These are phyloP conservation scores for Gallirallus australis DNA, from an alignment of 2,797 vertebrate species.

Conservation along the genomic window DNA sequence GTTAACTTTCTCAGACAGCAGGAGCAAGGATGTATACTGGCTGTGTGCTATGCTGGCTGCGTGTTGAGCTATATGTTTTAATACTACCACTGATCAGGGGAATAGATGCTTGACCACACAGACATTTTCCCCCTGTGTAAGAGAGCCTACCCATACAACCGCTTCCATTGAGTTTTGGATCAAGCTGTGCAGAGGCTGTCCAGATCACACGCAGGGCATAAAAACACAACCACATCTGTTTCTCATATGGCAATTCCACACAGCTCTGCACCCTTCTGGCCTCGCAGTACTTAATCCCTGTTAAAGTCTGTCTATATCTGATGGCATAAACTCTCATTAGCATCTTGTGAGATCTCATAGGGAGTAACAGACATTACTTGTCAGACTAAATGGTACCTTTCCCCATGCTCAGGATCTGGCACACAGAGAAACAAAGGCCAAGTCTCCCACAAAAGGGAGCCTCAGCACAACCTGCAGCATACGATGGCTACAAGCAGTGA, in stretches of 20 bases:
- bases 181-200: not conserved
- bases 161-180: not conserved
- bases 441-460: not conserved
- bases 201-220: not conserved
- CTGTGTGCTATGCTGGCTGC: not conserved
- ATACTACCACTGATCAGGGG: not conserved
- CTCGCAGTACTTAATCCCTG: not conserved
- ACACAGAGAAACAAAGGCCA: not conserved
- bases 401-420: not conserved
- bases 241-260: not conserved
- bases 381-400: not conserved
- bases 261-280: not conserved
- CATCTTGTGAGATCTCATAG: not conserved
- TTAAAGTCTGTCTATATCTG: not conserved
- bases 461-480: not conserved
- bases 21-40: fast-evolving
- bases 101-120: not conserved
- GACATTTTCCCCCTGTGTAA: not conserved
- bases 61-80: not conserved
- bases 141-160: not conserved
- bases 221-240: not conserved
- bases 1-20: not conserved
- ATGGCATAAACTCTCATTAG: not conserved
- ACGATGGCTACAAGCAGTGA: not conserved
- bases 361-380: not conserved